Percentiles rank a stretch among this genome's conserved stretches.
These are phyloP conservation scores for Philaenus spumarius DNA, from an alignment of 1,140 invertebrate genomes.

Conservation along the genomic window DNA sequence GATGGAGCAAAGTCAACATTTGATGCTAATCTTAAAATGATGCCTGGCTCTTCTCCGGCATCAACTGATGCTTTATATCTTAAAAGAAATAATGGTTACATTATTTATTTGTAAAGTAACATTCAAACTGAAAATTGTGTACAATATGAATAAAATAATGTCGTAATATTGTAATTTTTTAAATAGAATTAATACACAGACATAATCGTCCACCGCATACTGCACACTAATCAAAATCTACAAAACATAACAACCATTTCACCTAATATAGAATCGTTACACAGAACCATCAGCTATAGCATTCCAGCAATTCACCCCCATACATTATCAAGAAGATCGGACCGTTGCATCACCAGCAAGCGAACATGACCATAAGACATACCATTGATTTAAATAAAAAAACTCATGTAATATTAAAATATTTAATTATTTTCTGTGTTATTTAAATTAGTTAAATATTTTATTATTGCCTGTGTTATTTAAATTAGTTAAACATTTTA, in stretches of 20 bases:
- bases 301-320: no score
- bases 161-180: background rate
- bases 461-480: no score
- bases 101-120: background rate
- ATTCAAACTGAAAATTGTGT: background rate
- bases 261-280: background rate
- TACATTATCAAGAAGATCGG: no score
- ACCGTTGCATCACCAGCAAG: no score
- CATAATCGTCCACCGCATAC: background rate
- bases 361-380: no score
- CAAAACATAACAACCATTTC: background rate
- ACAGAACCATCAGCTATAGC: no score
- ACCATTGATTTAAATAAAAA: no score
- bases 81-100: background rate
- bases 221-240: background rate
- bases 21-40: slow-evolving; percentile 51
- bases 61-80: slow-evolving; percentile 31
- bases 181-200: background rate
- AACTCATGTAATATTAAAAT: no score
- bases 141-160: background rate
- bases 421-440: no score
- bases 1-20: slow-evolving; percentile 51
- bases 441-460: no score
- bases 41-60: slow-evolving; percentile 39
- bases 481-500: no score